Evolutionary conservation across 2,888 invertebrate genomes (phyloP), one percentile per base, ranked within the genome.

Genomic region (Hyalella azteca): DNA sequence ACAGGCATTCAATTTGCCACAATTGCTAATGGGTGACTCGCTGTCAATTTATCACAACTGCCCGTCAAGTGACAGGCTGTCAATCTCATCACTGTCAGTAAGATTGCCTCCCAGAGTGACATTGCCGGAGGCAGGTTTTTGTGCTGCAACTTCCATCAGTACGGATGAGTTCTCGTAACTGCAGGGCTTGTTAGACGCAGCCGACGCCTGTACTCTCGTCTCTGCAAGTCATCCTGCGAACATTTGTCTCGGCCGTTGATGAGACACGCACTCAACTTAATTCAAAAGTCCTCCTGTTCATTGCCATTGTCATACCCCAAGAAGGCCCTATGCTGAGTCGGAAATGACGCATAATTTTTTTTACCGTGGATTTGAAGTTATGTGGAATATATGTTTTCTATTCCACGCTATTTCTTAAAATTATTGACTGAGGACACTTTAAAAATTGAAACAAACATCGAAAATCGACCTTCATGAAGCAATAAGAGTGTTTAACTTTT

Each of bases 41-140:
- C 66, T 36, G 3, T 1, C 26, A 54, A 54, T 36, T 13, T 36
- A 36, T 29, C 66, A 66, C 39, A 66, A 36, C 32, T 32, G 66
- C 66, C n/a, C n/a, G 5, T 66, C 66, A 66, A 36, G 39, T 66
- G 66, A 66, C 66, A 66, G 36, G n/a, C 66, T 66, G 66, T 36
- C 66, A 36, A 36, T 29, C 66, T 66, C 36, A 66, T 66, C 66
- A 66, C 66, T 66, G 66, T 66, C 66, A 66, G 36, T 36, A 32
- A 66, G 66, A 66, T 66, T 66, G 66, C 66, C 66, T 66, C 66
- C 66, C 66, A 36, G 22, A 66, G 66, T 66, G 36, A 66, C 66
- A 19, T 32, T 15, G 66, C 66, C n/a, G n/a, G 19, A 66, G 36
- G 36, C 66, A 66, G 9, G 22, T 9, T 32, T 66, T 66, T 66